Base-by-base conservation (phyloP, 2,888 invertebrate genomes). In the Meiosimyza platycephala region DNA sequence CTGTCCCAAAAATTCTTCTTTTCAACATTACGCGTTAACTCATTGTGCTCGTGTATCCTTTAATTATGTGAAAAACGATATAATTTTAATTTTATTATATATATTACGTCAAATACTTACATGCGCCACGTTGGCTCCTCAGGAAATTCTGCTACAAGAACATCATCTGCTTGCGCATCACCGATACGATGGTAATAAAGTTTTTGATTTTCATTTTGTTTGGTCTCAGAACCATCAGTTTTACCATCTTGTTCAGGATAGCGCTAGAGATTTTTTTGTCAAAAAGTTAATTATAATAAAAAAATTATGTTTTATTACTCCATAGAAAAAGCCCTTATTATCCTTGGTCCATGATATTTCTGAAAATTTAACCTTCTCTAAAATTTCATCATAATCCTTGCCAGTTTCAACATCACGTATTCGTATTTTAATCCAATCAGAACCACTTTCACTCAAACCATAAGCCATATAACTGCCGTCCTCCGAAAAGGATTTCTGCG, bases 381-480 rank as follows among this genome's bases (percentile, higher is more conserved):
- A 89, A n/a, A 92, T 90, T 86, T 99, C 99, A 15, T 93, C 91
- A 79, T 95, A 94, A 83, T 98, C 95, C 84, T 95, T 90, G 70
- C 94, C 94, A 88, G 89, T 86, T 57, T 86, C 90, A 0, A 94
- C 92, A 88, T 93, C 90, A 79, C 93, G 93, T 79, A 95, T 92
- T 82, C 93, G 93, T 81, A 99, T 95, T 66, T 94, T 95, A 78
- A 93, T 92, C 99, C 99, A 99, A 86, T 99, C 99, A 2, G 98
- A 98, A 0, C 99, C 99, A 86, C 95, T 96, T 75, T 92, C 91
- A 78, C 97, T 97, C 2, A 99, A 89, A 0, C 95, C 96, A 88
- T 98, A 99, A 0, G 98, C 98, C 88, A 95, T 93, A 40, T 92
- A 92, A 81, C 91, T 90, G 15, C 98, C 98, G 88, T 99, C 94